Evolutionary conservation across 2,888 invertebrate genomes (phyloP), one percentile per base, ranked within the genome.

Genomic region (Automeris io): DNA sequence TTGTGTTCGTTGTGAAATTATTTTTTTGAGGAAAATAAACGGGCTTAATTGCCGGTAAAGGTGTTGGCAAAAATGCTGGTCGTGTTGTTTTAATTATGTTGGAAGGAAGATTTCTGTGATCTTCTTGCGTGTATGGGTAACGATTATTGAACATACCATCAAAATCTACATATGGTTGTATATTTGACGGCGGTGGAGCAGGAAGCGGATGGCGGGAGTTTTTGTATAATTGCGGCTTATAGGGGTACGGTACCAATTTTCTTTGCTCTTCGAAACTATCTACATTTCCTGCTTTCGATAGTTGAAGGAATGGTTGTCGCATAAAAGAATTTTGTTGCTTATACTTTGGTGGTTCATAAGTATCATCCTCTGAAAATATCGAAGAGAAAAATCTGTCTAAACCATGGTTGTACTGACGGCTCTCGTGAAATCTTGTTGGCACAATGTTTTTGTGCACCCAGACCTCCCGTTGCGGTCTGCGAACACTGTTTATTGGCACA

Each of bases 371-470:
- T 1, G 72, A 69, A 49, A 86, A 85, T 39, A 82, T 52, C 1
- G 82, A 74, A 5, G 76, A 73, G 47, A 85, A 85, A 41, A 86
- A 61, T 56, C 82, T 67, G 37, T 86, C 83, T 32, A 83, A 58
- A 12, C 70, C 70, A 43, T 61, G 61, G 19, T 56, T 50, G 35
- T 63, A 55, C 29, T 68, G 63, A 23, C 68, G 60, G 23, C 55
- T 65, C 23, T 63, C 62, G 37, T 63, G 55, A 12, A 51, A 56
- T 21, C 57, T 62, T 2, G 54, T 45, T 2, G 72, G 73, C 12
- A 50, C 62, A 46, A 82, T 75, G 46, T 82, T 85, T 47, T 61
- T 83, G 47, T 82, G 82, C 23, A 81, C 56, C 83, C 83, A 86
- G 37, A 83, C 46, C 0, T 74, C 73, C 47, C 78, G 63, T 46